phyloP scores from a whole-genome alignment of 2,888 invertebrate species.

The Deroplatys truncata region DNA sequence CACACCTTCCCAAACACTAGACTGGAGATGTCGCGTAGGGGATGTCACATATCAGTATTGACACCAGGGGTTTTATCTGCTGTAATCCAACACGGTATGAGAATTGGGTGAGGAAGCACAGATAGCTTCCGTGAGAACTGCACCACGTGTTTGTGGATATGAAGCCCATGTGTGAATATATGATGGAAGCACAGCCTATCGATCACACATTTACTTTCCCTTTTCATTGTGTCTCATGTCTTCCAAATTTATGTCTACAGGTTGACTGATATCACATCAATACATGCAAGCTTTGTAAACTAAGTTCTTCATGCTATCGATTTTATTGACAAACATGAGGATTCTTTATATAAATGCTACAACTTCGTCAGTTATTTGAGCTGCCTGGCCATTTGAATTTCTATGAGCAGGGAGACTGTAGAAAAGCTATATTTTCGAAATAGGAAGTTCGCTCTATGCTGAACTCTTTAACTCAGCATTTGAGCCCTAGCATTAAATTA shows the following conservation, averaged over 20 bases:
- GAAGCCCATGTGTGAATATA: not conserved
- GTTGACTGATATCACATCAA: too few species aligned
- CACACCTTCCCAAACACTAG: not conserved
- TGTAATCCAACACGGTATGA: not conserved
- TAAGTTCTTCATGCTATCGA: too few species aligned
- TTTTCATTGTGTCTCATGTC: not conserved
- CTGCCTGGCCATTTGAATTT: too few species aligned
- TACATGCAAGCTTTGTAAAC: too few species aligned
- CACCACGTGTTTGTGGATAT: not conserved
- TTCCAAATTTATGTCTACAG: not conserved
- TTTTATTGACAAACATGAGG: too few species aligned
- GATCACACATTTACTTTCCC: not conserved
- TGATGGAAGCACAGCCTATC: not conserved
- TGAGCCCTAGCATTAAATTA: too few species aligned
- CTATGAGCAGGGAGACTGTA: too few species aligned
- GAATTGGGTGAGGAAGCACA: not conserved
- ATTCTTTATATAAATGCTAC: too few species aligned
- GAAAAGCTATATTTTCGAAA: too few species aligned
- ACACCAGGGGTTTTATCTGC: not conserved
- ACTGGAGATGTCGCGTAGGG: not conserved
- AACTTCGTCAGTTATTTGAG: too few species aligned
- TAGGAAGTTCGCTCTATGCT: too few species aligned
- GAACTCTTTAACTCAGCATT: too few species aligned
- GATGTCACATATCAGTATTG: slow-evolving; percentile 4
- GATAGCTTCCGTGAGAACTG: not conserved